Percentiles rank a stretch among this genome's conserved stretches.
These are phyloP conservation scores for Sylvia atricapilla DNA, from an alignment of 2,113 vertebrate species.

Conservation along the genomic window DNA sequence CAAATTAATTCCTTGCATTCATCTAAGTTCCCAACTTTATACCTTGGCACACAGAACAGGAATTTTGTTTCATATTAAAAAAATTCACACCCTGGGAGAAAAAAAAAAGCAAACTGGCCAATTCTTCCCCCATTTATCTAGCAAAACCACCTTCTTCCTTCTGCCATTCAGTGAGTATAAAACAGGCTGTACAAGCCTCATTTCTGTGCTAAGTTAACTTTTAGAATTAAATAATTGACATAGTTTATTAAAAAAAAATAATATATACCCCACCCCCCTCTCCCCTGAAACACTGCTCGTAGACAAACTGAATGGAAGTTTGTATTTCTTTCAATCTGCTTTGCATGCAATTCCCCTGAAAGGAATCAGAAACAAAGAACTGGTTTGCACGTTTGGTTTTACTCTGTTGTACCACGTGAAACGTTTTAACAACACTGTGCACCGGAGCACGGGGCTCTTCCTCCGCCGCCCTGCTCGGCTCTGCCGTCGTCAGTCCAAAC, in stretches of 20 bases:
- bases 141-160: slow-evolving; percentile 67
- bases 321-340: slow-evolving; percentile 63
- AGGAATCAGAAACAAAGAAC: slow-evolving; percentile 78
- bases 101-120: slow-evolving; percentile 72
- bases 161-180: slow-evolving; percentile 63
- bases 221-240: slow-evolving; percentile 80
- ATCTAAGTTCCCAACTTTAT: slow-evolving; percentile 73
- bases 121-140: slow-evolving; percentile 67
- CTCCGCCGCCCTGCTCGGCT: slow-evolving; percentile 1
- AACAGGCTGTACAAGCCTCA: slow-evolving; percentile 56
- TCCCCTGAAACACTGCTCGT: slow-evolving; percentile 60
- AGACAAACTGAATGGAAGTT: slow-evolving; percentile 68
- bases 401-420: slow-evolving; percentile 69
- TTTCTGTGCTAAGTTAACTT: slow-evolving; percentile 77
- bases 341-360: slow-evolving; percentile 74
- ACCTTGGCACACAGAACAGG: slow-evolving; percentile 93
- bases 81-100: slow-evolving; percentile 55
- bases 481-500: slow-evolving; percentile 22
- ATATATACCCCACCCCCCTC: slow-evolving; percentile 16
- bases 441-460: slow-evolving; percentile 68
- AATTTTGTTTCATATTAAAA: slow-evolving; percentile 74
- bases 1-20: slow-evolving; percentile 76
- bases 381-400: slow-evolving; percentile 76
- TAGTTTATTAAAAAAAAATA: slow-evolving; percentile 71
- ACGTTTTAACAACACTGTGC: slow-evolving; percentile 70